Base-by-base conservation (phyloP, 2,888 invertebrate species). In the Blera fallax region DNA sequence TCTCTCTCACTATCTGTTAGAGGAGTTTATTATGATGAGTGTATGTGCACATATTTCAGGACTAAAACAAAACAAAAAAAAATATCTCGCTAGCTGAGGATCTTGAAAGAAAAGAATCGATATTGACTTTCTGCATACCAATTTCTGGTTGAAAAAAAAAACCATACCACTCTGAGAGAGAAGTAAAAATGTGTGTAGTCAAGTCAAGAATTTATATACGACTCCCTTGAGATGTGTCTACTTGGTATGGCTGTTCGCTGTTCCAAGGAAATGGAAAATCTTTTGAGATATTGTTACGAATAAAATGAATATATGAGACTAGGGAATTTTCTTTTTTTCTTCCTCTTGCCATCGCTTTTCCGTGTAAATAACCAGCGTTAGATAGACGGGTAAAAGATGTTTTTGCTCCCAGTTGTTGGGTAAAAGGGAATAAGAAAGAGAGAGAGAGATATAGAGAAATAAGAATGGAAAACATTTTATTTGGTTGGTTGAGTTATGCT, bases 61-160 rank as follows among this genome's bases (percentile, higher is more conserved):
- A 64, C 69, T 48, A 58, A 80, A 79, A 79, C 54, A 78, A 79
- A 67, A 73, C 52, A 48, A 76, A 48, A 58, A 67, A 1, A 40
- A 52, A 69, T 21, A 21, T 43, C 1, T 29, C 45, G n/a, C 45
- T 45, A 48, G 16, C 18, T 27, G 56, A 62, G 32, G 54, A 67
- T 74, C 60, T 62, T 69, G 29, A 74, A 24, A 60, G 34, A 64
- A 77, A 62, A 34, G 54, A 69, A 77, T 78, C 64, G 70, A 70
- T 74, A 84, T 84, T 84, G 80, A 80, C 84, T 84, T 80, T 84
- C 52, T 65, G 84, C 80, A 84, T 74, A 80, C 56, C 72, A 72
- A 82, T 70, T 69, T 52, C 21, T 32, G 18, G 18, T 7, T 11
- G 21, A 24, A 56, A 48, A 18, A 56, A 58, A 56, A 64, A 52